Percentiles rank a stretch among this genome's conserved stretches.
Evolutionary conservation across 2,888 invertebrate species (phyloP).

Genomic region (Iselma pallidipennis): DNA sequence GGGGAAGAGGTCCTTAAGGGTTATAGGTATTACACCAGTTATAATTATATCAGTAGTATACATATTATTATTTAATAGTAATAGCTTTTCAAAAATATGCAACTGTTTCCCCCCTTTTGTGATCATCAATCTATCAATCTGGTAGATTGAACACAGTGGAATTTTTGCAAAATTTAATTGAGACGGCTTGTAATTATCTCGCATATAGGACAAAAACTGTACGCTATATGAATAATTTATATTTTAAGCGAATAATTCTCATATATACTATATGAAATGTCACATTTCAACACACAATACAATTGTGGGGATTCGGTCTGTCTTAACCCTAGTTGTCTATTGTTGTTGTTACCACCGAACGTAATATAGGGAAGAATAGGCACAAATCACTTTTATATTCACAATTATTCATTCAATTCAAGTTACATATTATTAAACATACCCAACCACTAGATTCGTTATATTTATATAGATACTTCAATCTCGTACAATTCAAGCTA

Average conservation of each 20-base stretch:
- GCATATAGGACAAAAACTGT: conserved; percentile 23
- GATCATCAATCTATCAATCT: too few species aligned
- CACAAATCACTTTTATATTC: conserved; percentile 26
- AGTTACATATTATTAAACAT: conserved; percentile 24
- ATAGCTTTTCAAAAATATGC: neutral
- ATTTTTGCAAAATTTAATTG: neutral
- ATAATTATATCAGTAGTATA: conserved; percentile 15
- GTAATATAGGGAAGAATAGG: conserved; percentile 20
- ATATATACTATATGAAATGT: conserved; percentile 27
- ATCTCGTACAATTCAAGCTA: neutral
- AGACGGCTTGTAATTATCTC: conserved; percentile 6
- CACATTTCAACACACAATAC: conserved; percentile 23
- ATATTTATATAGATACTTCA: neutral
- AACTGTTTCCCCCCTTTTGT: too few species aligned
- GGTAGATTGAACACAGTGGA: neutral
- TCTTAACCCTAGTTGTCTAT: conserved; percentile 15
- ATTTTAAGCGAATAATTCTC: conserved; percentile 17
- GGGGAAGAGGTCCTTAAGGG: conserved; percentile 19
- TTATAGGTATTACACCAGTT: conserved; percentile 8
- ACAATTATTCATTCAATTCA: conserved; percentile 26
- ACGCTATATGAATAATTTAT: conserved; percentile 31
- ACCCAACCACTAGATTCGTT: neutral
- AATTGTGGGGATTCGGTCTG: conserved; percentile 22
- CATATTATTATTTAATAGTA: neutral
- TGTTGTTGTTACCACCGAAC: conserved; percentile 19